Conservation (phyloP, 2,888 invertebrate species). For the Mimas tiliae region DNA sequence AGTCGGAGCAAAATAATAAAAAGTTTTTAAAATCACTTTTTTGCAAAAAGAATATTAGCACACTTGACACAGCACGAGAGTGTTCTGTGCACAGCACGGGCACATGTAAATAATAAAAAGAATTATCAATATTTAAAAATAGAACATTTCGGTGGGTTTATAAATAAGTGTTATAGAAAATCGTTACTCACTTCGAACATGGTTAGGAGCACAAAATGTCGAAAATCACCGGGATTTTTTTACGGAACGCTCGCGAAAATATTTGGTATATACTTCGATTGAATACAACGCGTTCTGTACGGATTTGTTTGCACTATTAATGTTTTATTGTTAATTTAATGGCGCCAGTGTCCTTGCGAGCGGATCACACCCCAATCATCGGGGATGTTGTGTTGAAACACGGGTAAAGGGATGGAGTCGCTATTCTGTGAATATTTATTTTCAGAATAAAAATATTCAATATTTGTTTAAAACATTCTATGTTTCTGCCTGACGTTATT, state of each 20-base stretch:
- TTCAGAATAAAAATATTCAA: not conserved
- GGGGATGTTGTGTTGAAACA: conserved; percentile 67
- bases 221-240: not conserved
- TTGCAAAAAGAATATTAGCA: not conserved
- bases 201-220: conserved; percentile 6
- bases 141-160: conserved; percentile 38
- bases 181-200: conserved; percentile 65
- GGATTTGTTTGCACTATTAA: conserved; percentile 58
- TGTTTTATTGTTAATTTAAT: conserved; percentile 70
- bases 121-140: conserved; percentile 42
- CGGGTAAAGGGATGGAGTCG: conserved; percentile 55
- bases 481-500: too few species aligned
- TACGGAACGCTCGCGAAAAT: conserved; percentile 32
- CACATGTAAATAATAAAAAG: not conserved
- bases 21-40: not conserved
- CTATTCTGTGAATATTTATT: conserved; percentile 35
- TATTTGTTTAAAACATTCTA: too few species aligned
- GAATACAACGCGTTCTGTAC: conserved; percentile 35
- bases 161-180: conserved; percentile 58
- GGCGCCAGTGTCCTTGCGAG: conserved; percentile 60
- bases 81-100: too few species aligned
- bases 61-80: conserved; percentile 4
- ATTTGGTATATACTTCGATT: conserved; percentile 20
- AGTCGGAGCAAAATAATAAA: not conserved
- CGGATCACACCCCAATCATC: conserved; percentile 77